phyloP scores from a whole-genome alignment of 2,113 vertebrate species.

The Atractosteus spatula region DNA sequence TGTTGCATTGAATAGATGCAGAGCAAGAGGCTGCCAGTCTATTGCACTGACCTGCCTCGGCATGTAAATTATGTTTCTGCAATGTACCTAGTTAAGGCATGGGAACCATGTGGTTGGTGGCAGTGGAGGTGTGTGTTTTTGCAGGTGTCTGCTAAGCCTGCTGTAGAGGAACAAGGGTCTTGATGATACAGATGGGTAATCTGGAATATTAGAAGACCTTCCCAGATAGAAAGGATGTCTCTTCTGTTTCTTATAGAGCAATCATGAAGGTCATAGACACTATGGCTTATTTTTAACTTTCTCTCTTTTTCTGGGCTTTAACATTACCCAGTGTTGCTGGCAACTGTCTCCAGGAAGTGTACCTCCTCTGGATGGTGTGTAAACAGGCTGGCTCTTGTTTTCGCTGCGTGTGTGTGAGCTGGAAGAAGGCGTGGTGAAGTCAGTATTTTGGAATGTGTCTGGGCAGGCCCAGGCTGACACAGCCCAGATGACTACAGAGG shows the following conservation, averaged over 20 bases:
- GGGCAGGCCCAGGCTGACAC: slow-evolving; percentile 60
- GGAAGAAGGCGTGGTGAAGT: slow-evolving; percentile 52
- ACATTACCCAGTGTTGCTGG: slow-evolving; percentile 59
- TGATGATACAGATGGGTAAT: not conserved
- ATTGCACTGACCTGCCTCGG: too few relatives aligned
- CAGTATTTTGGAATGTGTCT: slow-evolving; percentile 66
- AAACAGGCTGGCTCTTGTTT: slow-evolving; percentile 67
- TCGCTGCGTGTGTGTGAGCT: slow-evolving; percentile 53
- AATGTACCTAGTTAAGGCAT: not conserved
- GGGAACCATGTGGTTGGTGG: not conserved
- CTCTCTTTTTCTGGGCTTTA: slow-evolving; percentile 26
- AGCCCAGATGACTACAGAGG: slow-evolving; percentile 67
- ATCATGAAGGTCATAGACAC: not conserved
- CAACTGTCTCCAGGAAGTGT: slow-evolving; percentile 75
- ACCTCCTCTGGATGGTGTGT: slow-evolving; percentile 56
- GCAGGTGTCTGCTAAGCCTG: not conserved
- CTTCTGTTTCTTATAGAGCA: too few relatives aligned
- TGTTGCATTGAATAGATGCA: too few relatives aligned
- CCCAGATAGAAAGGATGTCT: too few relatives aligned
- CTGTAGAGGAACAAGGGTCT: not conserved
- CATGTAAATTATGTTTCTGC: too few relatives aligned
- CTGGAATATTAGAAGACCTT: too few relatives aligned
- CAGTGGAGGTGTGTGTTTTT: not conserved
- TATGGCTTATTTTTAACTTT: slow-evolving; percentile 24
- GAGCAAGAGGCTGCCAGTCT: too few relatives aligned